phyloP scores from a whole-genome alignment of 2,888 invertebrate species.

The Tridacna gigas region DNA sequence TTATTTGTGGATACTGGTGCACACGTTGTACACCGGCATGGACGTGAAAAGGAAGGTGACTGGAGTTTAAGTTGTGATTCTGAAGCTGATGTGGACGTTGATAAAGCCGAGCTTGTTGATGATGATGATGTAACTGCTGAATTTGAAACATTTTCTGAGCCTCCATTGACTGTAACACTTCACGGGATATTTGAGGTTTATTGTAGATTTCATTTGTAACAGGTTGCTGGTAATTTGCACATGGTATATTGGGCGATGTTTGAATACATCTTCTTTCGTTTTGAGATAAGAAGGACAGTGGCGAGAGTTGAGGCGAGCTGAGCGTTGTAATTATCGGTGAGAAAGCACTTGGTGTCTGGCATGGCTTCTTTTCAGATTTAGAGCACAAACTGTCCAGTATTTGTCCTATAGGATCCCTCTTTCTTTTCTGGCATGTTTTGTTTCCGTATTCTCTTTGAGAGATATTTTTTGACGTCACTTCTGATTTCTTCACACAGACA shows the following conservation, averaged over 20 bases:
- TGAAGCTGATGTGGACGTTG: constrained; percentile 42
- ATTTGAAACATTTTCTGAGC: constrained; percentile 45
- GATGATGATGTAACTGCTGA: constrained; percentile 36
- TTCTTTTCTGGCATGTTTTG: constrained; percentile 24
- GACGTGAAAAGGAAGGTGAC: constrained; percentile 32
- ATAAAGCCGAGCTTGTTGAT: constrained; percentile 44
- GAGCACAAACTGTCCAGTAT: constrained; percentile 66
- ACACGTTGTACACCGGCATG: constrained; percentile 22
- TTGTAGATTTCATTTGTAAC: neutral
- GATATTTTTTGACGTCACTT: constrained; percentile 23
- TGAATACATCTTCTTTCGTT: constrained; percentile 56
- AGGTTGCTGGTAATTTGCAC: constrained; percentile 2
- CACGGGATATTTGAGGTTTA: constrained; percentile 32
- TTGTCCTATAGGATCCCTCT: constrained; percentile 68
- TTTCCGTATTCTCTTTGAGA: constrained; percentile 1
- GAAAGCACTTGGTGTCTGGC: constrained; percentile 54
- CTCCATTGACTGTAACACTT: constrained; percentile 48
- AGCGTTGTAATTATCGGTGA: constrained; percentile 52
- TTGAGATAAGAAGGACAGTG: constrained; percentile 52
- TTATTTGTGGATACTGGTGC: constrained; percentile 45
- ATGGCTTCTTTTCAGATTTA: constrained; percentile 36
- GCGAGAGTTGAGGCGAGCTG: constrained; percentile 54
- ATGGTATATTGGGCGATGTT: constrained; percentile 44
- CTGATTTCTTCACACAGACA: neutral
- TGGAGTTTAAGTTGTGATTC: constrained; percentile 17